Conservation (phyloP, 2,888 invertebrate genomes). For the Nomada flava region DNA sequence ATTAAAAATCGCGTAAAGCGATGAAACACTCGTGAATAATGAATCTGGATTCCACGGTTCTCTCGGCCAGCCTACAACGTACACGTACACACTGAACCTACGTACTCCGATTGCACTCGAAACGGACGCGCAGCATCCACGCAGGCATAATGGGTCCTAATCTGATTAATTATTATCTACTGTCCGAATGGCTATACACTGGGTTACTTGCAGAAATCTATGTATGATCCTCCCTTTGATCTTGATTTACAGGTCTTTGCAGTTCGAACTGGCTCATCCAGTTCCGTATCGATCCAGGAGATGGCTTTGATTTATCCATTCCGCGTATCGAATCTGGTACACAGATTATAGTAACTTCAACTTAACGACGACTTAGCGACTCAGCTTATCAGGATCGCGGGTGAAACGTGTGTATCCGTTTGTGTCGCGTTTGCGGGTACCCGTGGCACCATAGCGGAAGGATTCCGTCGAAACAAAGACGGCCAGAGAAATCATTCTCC, state of each 20-base stretch:
- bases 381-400: background rate
- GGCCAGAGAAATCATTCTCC: background rate
- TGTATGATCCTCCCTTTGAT: constrained; percentile 40
- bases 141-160: constrained; percentile 53
- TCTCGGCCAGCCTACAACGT: background rate
- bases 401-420: no score
- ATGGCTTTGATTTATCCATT: constrained; percentile 3
- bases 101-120: constrained; percentile 50
- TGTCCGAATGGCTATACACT: constrained; percentile 35
- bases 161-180: constrained; percentile 66
- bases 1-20: constrained; percentile 32
- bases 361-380: background rate
- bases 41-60: background rate
- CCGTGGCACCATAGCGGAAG: background rate
- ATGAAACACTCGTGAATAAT: constrained; percentile 40
- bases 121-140: constrained; percentile 44
- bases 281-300: background rate
- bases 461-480: background rate
- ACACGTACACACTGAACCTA: constrained; percentile 41
- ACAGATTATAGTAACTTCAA: background rate
- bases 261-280: constrained; percentile 11
- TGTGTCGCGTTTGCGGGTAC: no score
- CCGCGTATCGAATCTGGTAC: background rate
- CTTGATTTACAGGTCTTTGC: constrained; percentile 52
- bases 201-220: constrained; percentile 53